Base-by-base conservation (phyloP, 1,140 invertebrate species). In the Nasonia longicornis region DNA sequence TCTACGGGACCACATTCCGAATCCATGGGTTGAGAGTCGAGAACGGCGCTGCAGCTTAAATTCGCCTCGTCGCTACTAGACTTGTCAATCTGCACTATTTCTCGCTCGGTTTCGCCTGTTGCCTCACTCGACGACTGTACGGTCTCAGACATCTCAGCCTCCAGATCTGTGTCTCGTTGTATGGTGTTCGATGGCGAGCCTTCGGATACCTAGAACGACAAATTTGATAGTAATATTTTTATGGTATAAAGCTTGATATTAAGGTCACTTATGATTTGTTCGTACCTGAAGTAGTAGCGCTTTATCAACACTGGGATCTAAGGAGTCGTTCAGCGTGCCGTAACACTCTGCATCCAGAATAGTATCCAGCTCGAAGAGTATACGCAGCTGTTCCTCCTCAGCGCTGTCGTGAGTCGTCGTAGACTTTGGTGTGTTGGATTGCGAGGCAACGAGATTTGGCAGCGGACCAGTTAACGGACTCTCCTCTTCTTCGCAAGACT, bases 401-500 rank as follows among this genome's bases (percentile, higher is more conserved):
- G 86, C 79, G 29, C 80, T 86, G 7, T 86, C 85, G 22, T 84
- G 72, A 10, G 69, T 67, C 29, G 82, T 48, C 6, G 73, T 42
- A 22, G 79, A 74, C 2, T 74, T 66, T 16, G 77, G 73, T 11
- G 81, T 79, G 26, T 84, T 84, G 2, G 83, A 71, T 67, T 77
- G 81, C 26, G 80, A 82, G 0, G 80, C 58, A 0, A 79, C 78
- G 0, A 83, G 31, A 20, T 71, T 80, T 1, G 73, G 63, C 29
- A 83, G 79, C 48, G 84, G 82, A 22, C 85, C 84, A 3, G 86
- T 76, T 45, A 87, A 82, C 16, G 87, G 85, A 77, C 87, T 91
- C 64, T 92, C 91, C 52, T 92, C 91, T 45, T 92, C 91, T 83
- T 92, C 91, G 79, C 90, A 92, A 7, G 90, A 92, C 79, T 92